These are phyloP conservation scores for Dilophus febrilis DNA, from an alignment of 2,888 invertebrate genomes.

Conservation along the genomic window DNA sequence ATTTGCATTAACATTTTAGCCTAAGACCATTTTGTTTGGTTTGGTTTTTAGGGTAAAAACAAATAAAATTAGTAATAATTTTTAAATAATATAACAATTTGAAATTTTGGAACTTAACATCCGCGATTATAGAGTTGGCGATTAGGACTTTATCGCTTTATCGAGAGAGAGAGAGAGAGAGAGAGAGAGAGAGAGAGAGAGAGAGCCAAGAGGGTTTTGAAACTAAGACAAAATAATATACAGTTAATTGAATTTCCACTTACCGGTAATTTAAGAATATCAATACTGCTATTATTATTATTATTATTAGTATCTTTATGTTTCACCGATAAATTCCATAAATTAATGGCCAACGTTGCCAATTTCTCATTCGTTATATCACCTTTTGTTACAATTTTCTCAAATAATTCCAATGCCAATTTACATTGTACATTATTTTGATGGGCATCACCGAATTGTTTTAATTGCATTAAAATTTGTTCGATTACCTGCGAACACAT, in stretches of 20 bases:
- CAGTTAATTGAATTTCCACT: conserved; percentile 9
- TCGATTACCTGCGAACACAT: conserved; percentile 61
- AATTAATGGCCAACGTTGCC: conserved; percentile 52
- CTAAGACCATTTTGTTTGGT: not conserved
- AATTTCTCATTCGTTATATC: conserved; percentile 43
- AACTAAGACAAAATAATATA: no score
- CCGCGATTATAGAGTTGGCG: no score
- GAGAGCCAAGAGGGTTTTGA: no score
- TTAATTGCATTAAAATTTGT: conserved; percentile 52
- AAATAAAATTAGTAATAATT: not conserved
- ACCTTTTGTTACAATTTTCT: conserved; percentile 45
- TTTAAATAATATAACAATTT: no score
- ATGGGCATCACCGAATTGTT: conserved; percentile 47
- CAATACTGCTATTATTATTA: conserved; percentile 34
- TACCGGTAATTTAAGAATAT: conserved; percentile 35
- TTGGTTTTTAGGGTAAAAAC: not conserved
- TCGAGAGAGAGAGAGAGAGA: no score
- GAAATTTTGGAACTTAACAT: no score
- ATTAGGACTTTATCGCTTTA: no score
- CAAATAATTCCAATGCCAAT: conserved; percentile 57
- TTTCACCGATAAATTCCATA: conserved; percentile 68
- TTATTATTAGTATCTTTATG: no score
- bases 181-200: no score
- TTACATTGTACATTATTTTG: conserved; percentile 51
- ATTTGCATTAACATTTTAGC: conserved; percentile 4